A percentile compares a stretch with the other conserved stretches of the same genome.
phyloP scores from a whole-genome alignment of 2,888 invertebrate genomes.

The Monoplex corrugatus region DNA sequence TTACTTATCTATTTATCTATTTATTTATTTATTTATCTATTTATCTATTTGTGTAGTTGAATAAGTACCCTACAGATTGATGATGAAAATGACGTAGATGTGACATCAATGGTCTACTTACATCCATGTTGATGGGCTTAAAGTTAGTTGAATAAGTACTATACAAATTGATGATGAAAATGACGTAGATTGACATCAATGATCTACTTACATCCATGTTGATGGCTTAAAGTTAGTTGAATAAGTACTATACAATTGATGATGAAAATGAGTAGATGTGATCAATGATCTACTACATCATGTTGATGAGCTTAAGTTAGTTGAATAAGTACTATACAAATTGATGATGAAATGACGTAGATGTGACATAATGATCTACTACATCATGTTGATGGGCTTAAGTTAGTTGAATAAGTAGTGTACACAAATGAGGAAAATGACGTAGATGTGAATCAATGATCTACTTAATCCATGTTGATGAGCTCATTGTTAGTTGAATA shows the following conservation, averaged over 20 bases:
- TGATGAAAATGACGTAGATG: no score
- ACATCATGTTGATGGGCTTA: constrained; percentile 49
- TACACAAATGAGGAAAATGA: no score
- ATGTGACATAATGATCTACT: constrained; percentile 90
- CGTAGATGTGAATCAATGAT: no score
- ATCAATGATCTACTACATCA: constrained; percentile 55
- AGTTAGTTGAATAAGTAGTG: no score
- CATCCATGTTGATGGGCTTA: constrained; percentile 50
- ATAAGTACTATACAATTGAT: no score
- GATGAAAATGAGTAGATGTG: no score
- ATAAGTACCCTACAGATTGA: no score
- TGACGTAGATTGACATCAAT: constrained; percentile 91
- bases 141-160: constrained; percentile 93
- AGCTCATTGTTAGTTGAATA: no score
- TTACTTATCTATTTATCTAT: no score
- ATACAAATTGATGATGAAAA: constrained; percentile 93
- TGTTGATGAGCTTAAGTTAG: constrained; percentile 85
- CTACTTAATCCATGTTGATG: constrained; percentile 49
- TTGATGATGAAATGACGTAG: constrained; percentile 92
- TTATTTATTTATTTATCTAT: no score
- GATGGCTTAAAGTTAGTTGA: no score
- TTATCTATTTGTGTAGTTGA: no score
- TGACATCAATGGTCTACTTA: constrained; percentile 52
- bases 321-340: constrained; percentile 91
- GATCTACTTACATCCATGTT: constrained; percentile 83